phyloP scores from a whole-genome alignment of 1,140 invertebrate genomes.

The Cyphomyrmex costatus region DNA sequence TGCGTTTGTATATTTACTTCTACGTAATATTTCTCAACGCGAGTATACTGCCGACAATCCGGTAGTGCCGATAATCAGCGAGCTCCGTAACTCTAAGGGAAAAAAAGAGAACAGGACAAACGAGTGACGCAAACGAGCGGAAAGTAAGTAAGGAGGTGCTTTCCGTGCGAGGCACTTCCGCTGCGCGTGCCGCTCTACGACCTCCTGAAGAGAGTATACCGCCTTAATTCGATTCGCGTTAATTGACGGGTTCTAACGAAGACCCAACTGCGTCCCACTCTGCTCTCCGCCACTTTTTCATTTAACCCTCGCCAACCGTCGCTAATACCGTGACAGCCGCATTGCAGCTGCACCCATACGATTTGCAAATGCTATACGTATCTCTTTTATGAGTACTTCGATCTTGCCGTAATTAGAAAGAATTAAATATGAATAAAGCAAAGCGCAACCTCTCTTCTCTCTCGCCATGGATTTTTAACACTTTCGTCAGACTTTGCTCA shows the following conservation, averaged over 20 bases:
- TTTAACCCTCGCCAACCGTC: conserved; percentile 25
- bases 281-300: conserved; percentile 48
- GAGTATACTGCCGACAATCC: neutral
- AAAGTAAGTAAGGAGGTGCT: conserved; percentile 46
- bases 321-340: conserved; percentile 63
- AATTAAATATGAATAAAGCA: conserved; percentile 73
- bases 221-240: conserved; percentile 78
- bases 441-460: conserved; percentile 51
- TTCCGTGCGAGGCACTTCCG: conserved; percentile 36
- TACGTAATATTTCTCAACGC: conserved; percentile 1
- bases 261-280: conserved; percentile 48
- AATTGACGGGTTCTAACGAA: conserved; percentile 81
- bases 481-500: neutral
- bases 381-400: conserved; percentile 42
- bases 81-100: neutral
- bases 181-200: conserved; percentile 66
- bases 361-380: conserved; percentile 71
- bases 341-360: conserved; percentile 71
- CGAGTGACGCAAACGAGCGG: conserved; percentile 43
- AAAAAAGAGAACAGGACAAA: conserved; percentile 11
- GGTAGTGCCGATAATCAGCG: neutral
- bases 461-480: neutral
- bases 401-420: conserved; percentile 43
- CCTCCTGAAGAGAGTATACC: conserved; percentile 63
- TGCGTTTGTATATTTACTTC: neutral